Evolutionary conservation across 2,888 invertebrate species (phyloP), one percentile per base, ranked within the genome.

Genomic region (Parthenolecanium corni): DNA sequence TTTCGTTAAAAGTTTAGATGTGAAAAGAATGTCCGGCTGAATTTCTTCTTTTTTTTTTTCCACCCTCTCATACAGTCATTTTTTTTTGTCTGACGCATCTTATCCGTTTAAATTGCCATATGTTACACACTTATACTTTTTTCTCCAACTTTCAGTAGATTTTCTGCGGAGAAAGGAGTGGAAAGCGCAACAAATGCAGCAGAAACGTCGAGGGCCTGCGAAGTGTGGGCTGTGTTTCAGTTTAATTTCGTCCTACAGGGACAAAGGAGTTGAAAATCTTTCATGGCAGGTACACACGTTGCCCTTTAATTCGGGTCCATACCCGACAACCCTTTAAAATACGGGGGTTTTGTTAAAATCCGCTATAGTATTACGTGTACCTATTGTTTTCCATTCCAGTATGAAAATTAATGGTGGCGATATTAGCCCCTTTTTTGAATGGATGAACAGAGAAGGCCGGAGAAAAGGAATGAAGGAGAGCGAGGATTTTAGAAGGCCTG

Each of bases 1-100:
- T 56, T 46, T 24, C 42, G 56, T 56, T 56, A 44, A 46, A 56
- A 56, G 23, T 46, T 31, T 56, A 40, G 21, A 56, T 18, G 18
- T 21, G 21, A 49, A 46, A 40, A 40, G 21, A 54, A 54, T 54
- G 54, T 56, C 56, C 56, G 42, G 40, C 25, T 18, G 18, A 56
- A 42, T 56, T 56, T 44, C 44, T 56, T 56, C n/a, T n/a, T 40
- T 20, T 53, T 20, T 20, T 52, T 31, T 1, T 23, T 12, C 23
- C 31, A 6, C 31, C 9, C 31, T 31, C 31, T 4, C 4, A 4
- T 6, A 6, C 9, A 4, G 9, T 31, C 9, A 6, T 31, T 31
- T 31, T 31, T 31, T 9, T 31, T 9, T 31, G 5, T 31, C 44
- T 9, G 14, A 14, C 44, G 44, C n/a, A 42, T 42, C 44, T 42